Conservation (phyloP, 2,113 vertebrate genomes). For the Oreocharis arfaki region DNA sequence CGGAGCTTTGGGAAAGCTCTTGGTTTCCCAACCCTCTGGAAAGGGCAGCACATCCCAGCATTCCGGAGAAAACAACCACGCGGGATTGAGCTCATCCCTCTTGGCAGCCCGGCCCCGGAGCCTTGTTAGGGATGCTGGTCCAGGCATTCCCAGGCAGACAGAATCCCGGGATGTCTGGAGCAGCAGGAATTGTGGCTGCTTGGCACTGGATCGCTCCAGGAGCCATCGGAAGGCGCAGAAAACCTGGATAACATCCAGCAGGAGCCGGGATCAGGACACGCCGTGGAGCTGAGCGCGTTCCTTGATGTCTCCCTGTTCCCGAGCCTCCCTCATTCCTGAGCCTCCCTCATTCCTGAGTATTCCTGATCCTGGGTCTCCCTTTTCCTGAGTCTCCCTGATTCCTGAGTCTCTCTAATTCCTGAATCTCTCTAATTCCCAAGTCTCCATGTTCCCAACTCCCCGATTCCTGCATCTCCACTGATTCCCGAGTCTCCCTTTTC, state of each 20-base stretch:
- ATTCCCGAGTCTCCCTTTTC: not conserved
- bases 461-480: not conserved
- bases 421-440: too few relatives aligned
- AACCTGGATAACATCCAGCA: not conserved
- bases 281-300: rapidly evolving
- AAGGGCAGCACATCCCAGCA: not conserved
- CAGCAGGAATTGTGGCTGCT: not conserved
- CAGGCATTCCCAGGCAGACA: not conserved
- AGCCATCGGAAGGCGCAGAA: not conserved
- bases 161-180: not conserved
- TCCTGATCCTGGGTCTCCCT: too few relatives aligned
- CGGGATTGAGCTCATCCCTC: not conserved
- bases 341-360: too few relatives aligned
- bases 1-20: not conserved
- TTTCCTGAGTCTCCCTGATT: too few relatives aligned
- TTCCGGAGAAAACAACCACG: not conserved
- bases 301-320: not conserved
- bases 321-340: not conserved
- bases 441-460: too few relatives aligned
- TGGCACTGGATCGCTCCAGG: not conserved
- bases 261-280: not conserved
- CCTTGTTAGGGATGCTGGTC: slow-evolving; percentile 4
- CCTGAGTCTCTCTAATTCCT: too few relatives aligned
- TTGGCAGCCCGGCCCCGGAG: not conserved
- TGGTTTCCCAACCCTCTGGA: not conserved